These are phyloP conservation scores for Gnathonemus echidnorhynchus DNA, from an alignment of 2,113 vertebrate genomes.

Conservation along the genomic window DNA sequence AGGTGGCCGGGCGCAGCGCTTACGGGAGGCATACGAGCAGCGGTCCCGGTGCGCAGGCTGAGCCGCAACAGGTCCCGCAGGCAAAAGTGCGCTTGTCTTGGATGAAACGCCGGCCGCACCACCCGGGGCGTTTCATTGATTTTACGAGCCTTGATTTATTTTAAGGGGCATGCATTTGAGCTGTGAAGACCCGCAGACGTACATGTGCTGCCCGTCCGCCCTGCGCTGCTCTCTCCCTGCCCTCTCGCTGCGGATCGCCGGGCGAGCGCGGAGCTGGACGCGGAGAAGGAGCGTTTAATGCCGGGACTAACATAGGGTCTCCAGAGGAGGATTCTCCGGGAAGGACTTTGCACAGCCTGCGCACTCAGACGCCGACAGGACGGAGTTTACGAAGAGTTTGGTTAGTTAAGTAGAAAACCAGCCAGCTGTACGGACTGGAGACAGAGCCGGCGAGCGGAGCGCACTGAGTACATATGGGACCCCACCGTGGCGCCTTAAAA, in stretches of 20 bases:
- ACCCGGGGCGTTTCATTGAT: not conserved
- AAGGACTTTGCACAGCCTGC: not conserved
- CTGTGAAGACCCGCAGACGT: not conserved
- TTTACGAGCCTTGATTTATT: not conserved
- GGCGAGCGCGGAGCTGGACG: not conserved
- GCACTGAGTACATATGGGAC: conserved; percentile 40
- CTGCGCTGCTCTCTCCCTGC: not conserved
- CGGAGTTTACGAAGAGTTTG: not conserved
- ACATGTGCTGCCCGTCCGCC: not conserved
- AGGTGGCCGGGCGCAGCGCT: conserved; percentile 35
- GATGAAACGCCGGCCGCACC: not conserved
- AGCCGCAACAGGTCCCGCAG: not conserved
- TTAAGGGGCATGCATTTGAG: not conserved
- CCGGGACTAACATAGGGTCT: not conserved
- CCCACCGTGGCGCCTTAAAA: conserved; percentile 36
- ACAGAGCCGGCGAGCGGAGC: not conserved
- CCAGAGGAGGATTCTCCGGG: not conserved
- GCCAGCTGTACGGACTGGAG: not conserved
- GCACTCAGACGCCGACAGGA: no score
- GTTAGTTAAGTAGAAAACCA: conserved; percentile 3
- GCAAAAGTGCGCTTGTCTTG: not conserved
- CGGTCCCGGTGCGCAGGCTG: not conserved
- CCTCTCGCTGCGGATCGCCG: not conserved
- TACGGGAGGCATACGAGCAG: conserved; percentile 5
- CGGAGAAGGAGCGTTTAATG: not conserved